A percentile compares a stretch with the other conserved stretches of the same genome.
phyloP scores from a whole-genome alignment of 2,113 vertebrate genomes.

The Meles meles region DNA sequence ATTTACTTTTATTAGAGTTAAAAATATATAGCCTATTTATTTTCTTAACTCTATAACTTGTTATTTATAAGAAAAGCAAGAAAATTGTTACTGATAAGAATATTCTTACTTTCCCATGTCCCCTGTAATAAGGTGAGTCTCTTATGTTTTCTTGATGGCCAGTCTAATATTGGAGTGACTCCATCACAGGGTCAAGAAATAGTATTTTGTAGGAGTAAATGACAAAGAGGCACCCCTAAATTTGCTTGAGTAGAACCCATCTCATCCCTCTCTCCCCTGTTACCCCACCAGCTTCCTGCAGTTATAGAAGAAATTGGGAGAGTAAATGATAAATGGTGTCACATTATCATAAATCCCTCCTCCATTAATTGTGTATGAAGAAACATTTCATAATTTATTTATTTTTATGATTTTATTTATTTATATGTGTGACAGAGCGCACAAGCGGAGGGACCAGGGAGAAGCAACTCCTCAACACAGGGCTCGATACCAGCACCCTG shows the following conservation, averaged over 20 bases:
- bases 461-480: not conserved
- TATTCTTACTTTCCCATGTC: not conserved
- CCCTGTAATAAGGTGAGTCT: not conserved
- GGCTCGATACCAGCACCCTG: not conserved
- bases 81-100: not conserved
- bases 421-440: not conserved
- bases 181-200: not conserved
- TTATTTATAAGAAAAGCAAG: not conserved
- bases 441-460: not conserved
- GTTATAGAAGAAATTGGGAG: not conserved
- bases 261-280: not conserved
- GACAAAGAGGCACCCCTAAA: not conserved
- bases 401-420: not conserved
- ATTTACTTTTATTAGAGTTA: constrained; percentile 26
- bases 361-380: not conserved
- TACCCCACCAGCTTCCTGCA: not conserved
- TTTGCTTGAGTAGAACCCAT: not conserved
- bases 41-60: not conserved
- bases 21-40: not conserved
- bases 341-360: not conserved
- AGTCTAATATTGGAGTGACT: not conserved
- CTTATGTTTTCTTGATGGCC: not conserved
- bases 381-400: not conserved
- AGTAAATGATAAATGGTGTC: not conserved
- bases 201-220: not conserved